phyloP scores from a whole-genome alignment of 2,888 invertebrate genomes.

The Oscheius sp. region DNA sequence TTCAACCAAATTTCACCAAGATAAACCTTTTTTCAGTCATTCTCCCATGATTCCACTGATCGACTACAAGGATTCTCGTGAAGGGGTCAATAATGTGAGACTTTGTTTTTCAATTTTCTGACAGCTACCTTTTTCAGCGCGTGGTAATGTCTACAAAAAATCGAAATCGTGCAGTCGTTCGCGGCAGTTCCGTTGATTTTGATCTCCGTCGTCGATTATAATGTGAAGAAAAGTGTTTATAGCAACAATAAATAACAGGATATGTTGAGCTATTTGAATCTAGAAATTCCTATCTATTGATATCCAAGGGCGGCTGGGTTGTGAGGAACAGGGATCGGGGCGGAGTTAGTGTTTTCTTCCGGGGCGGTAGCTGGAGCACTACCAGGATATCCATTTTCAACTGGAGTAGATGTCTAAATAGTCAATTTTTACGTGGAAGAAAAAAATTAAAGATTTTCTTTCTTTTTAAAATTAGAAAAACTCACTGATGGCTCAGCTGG shows the following conservation, averaged over 20 bases:
- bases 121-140: neutral
- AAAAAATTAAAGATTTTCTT: neutral
- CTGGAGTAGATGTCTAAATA: conserved; percentile 2
- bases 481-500: conserved; percentile 2
- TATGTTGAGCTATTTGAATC: neutral
- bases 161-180: neutral
- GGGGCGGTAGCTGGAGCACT: conserved; percentile 19
- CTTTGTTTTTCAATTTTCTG: neutral
- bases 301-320: conserved; percentile 31
- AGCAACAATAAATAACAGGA: conserved; percentile 24
- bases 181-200: conserved; percentile 16
- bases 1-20: too few species aligned
- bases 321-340: conserved; percentile 33
- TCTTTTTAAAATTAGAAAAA: too few species aligned
- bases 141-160: neutral
- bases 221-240: conserved; percentile 1
- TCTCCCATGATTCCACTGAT: conserved; percentile 14
- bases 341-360: conserved; percentile 28
- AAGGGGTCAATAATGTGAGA: conserved; percentile 21
- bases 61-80: conserved; percentile 20
- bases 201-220: conserved; percentile 25
- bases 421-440: neutral
- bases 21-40: too few species aligned
- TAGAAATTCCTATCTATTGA: too few species aligned
- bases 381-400: neutral